These are phyloP conservation scores for Allophyes oxyacanthae DNA, from an alignment of 2,888 invertebrate species.

Conservation along the genomic window DNA sequence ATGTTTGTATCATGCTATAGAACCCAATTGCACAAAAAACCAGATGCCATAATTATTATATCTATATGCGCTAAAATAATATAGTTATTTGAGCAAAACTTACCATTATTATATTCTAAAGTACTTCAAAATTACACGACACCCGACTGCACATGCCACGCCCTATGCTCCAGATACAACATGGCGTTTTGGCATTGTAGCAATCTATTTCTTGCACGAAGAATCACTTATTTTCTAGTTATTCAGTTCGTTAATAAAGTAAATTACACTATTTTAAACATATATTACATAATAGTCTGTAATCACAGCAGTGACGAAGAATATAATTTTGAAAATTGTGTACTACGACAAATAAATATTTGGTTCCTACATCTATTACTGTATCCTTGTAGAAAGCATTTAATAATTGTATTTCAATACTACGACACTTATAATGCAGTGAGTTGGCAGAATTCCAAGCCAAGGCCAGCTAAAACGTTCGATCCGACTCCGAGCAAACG, in stretches of 20 bases:
- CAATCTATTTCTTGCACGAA: slow-evolving; percentile 56
- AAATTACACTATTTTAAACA: slow-evolving; percentile 57
- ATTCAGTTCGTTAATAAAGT: slow-evolving; percentile 55
- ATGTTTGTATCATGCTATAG: too few relatives aligned
- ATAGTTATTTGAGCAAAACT: slow-evolving; percentile 63
- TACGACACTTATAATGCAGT: slow-evolving; percentile 55
- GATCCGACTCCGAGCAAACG: slow-evolving; percentile 64
- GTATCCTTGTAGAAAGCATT: slow-evolving; percentile 18
- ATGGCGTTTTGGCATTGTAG: slow-evolving; percentile 77
- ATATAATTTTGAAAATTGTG: slow-evolving; percentile 12
- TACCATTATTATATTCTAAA: slow-evolving; percentile 77
- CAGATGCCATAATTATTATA: neutral
- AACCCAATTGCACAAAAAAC: too few relatives aligned
- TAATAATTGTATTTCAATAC: slow-evolving; percentile 30
- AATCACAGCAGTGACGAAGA: slow-evolving; percentile 44
- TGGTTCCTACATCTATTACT: slow-evolving; percentile 33
- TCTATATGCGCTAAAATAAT: slow-evolving; percentile 7
- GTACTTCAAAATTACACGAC: slow-evolving; percentile 68
- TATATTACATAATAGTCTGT: slow-evolving; percentile 40
- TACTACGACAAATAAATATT: slow-evolving; percentile 18
- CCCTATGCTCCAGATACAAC: slow-evolving; percentile 74
- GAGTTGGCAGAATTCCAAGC: slow-evolving; percentile 66
- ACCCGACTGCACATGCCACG: slow-evolving; percentile 75
- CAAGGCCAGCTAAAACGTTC: slow-evolving; percentile 63
- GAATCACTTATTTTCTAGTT: slow-evolving; percentile 62